Percentiles rank a stretch among this genome's conserved stretches.
These are phyloP conservation scores for Sebastes matsubarae DNA, from an alignment of 2,797 vertebrate species.

Conservation along the genomic window DNA sequence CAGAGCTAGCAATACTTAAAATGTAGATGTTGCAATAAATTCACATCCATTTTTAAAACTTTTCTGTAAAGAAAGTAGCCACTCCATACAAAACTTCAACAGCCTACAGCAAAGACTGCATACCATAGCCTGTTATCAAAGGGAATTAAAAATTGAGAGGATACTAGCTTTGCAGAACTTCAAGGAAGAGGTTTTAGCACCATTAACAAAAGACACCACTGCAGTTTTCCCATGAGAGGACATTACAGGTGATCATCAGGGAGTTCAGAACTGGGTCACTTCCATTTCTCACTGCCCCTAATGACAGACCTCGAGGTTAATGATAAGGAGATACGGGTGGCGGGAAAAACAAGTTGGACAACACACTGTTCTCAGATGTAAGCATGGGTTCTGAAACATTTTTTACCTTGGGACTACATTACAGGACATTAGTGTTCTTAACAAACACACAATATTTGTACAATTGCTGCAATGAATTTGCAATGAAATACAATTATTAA, in stretches of 20 bases:
- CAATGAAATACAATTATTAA: neutral
- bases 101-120: constrained; percentile 1
- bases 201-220: neutral
- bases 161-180: constrained; percentile 16
- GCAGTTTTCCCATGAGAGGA: constrained; percentile 16
- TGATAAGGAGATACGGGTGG: constrained; percentile 1
- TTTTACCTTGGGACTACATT: neutral
- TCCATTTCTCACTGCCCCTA: constrained; percentile 32
- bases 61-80: neutral
- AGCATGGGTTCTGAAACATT: neutral
- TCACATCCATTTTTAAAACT: neutral
- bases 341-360: neutral
- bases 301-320: constrained; percentile 38
- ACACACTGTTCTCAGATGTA: neutral
- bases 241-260: constrained; percentile 43
- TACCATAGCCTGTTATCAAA: neutral
- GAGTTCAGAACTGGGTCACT: constrained; percentile 30
- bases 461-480: neutral
- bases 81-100: neutral
- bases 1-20: neutral
- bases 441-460: neutral
- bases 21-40: neutral
- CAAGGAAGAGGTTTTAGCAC: constrained; percentile 7
- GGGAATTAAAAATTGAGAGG: constrained; percentile 7
- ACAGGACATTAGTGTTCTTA: neutral